Evolutionary conservation across 2,888 invertebrate species (phyloP), one percentile per base, ranked within the genome.

Genomic region (Junonia oenone): DNA sequence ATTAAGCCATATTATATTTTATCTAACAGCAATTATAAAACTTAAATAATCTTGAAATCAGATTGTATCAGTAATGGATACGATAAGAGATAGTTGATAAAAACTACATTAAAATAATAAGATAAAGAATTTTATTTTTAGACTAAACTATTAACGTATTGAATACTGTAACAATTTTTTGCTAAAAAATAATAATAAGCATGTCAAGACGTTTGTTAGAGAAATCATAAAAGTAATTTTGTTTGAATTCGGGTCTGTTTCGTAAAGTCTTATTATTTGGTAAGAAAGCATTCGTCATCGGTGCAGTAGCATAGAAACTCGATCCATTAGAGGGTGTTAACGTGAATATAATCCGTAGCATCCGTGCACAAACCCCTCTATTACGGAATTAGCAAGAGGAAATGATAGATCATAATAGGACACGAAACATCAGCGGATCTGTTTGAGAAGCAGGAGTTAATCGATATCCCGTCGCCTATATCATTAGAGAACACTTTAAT

Each of bases 301-400:
- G 17, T 38, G 52, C 37, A 61, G 45, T 46, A 55, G 56, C 47
- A 64, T 61, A 67, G 67, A 68, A 72, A 74, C 66, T 67, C 71
- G 70, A 77, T 75, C 68, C 72, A 73, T 73, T 69, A 69, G 68
- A 73, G 72, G 59, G 78, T 71, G 80, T 72, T 77, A 80, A 83
- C 79, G 72, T 73, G 57, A 58, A 67, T 71, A 75, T 79, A 83
- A 83, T 80, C 79, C 78, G 76, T 73, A 68, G 81, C 79, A 83
- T 83, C 82, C 83, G 77, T 68, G 74, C 67, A 68, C 65, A 63
- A 70, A 75, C 75, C 76, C 71, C 73, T 70, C 64, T 66, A 66
- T 72, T 75, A 75, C 74, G 75, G 81, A 81, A 81, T 84, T 78
- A 78, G 81, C 81, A 72, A 73, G 68, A 78, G 76, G 79, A 82